phyloP scores from a whole-genome alignment of 2,888 invertebrate species.

The Perizoma flavofasciatum region DNA sequence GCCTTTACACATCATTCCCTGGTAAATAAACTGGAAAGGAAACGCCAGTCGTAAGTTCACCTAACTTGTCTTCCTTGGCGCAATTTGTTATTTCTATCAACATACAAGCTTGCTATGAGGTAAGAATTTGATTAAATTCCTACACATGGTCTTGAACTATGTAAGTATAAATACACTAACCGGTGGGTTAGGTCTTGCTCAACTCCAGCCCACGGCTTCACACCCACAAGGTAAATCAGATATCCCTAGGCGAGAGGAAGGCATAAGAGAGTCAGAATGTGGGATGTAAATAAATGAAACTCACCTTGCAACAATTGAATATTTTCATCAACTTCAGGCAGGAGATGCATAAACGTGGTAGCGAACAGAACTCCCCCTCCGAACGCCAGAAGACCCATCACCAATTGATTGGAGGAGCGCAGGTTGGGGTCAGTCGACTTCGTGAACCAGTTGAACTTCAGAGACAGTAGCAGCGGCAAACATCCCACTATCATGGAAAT shows the following conservation, averaged over 20 bases:
- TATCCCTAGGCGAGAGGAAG: slow-evolving; percentile 8
- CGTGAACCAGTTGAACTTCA: slow-evolving; percentile 86
- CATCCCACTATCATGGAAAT: slow-evolving; percentile 91
- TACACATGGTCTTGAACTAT: not conserved
- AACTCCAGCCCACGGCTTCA: slow-evolving; percentile 5
- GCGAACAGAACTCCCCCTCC: slow-evolving; percentile 93
- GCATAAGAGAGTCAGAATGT: slow-evolving; percentile 2
- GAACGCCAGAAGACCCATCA: slow-evolving; percentile 88
- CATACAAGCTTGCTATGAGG: not conserved
- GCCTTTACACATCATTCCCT: too few species aligned
- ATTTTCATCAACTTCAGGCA: slow-evolving; percentile 91
- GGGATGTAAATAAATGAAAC: slow-evolving; percentile 30
- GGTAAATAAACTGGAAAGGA: slow-evolving; percentile 2
- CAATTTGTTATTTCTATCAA: slow-evolving; percentile 6
- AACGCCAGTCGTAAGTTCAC: slow-evolving; percentile 2
- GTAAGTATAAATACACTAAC: too few species aligned
- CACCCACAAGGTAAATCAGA: slow-evolving; percentile 10
- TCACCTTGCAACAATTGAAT: slow-evolving; percentile 85
- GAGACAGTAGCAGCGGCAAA: slow-evolving; percentile 88
- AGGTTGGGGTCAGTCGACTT: slow-evolving; percentile 69
- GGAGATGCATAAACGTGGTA: slow-evolving; percentile 91
- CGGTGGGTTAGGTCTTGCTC: not conserved
- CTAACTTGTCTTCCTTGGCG: slow-evolving; percentile 15
- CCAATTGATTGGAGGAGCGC: slow-evolving; percentile 76
- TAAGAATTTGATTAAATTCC: not conserved